Evolutionary conservation across 2,797 vertebrate species (phyloP), one percentile per base, ranked within the genome.

Genomic region (Adelosebastes latens): DNA sequence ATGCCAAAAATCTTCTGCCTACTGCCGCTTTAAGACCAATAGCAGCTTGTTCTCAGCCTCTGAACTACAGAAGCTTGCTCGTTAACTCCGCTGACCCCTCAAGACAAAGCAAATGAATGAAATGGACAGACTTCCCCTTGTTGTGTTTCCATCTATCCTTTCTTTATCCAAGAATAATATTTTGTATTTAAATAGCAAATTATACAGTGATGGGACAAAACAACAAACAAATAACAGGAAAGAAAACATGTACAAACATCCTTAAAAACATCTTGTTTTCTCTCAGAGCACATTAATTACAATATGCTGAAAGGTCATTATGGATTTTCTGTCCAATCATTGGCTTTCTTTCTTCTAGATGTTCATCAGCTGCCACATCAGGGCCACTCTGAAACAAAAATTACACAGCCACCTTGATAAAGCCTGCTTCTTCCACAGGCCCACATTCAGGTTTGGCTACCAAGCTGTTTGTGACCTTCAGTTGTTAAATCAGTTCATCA

Each of bases 131-230:
- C 85, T 88, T 95, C 93, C 92, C 71, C 82, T 84, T 88, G 87
- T 84, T 85, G 86, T 94, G 85, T 93, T 94, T 93, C 85, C 80
- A 84, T 90, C 84, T 69, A 83, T 87, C 87, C 58, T 89, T 87
- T 93, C 88, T 94, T 94, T 90, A 93, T 92, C 89, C 75, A 92
- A 92, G 85, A 95, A 94, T 92, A 94, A 95, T 91, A 92, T 94
- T 95, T 96, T 89, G 90, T 84, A 91, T 89, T 95, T 95, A 92
- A 96, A 95, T 93, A 95, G 88, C 82, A 91, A 94, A 90, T 89
- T 75, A 83, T 89, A 90, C 85, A 78, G 86, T 84, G 86, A 92
- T 70, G 79, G 79, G 85, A 92, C 83, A 90, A 91, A 93, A 90
- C 83, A 87, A 88, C 73, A 70, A 31, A 75, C 89, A 88, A 73